Base-by-base conservation (phyloP, 2,888 invertebrate genomes). In the Drosophila birchii region DNA sequence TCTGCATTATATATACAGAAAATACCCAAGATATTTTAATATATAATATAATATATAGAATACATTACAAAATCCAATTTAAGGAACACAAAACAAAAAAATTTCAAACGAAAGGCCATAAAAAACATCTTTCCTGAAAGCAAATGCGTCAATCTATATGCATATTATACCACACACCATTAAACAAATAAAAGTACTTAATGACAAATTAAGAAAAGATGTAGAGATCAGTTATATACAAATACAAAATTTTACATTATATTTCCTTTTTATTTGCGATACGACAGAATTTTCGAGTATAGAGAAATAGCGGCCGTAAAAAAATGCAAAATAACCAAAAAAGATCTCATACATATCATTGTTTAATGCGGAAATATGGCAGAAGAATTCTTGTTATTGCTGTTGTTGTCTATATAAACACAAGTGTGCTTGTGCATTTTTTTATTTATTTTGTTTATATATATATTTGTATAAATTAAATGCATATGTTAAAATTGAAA, bases 351-450 rank as follows among this genome's bases (percentile, higher is more conserved):
- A 34, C 77, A 71, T 78, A 77, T 86, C 75, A 79, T 80, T 80
- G 80, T 70, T 88, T 88, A 75, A 88, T 88, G 86, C 86, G 89
- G 88, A 88, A 86, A 86, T 85, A 86, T 89, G 75, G 78, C 74
- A 68, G 77, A 77, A 76, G 70, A 57, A 79, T 73, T 75, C 68
- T 75, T 74, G 39, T 71, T 74, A 71, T 64, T 74, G 71, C 64
- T 74, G 51, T 26, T 73, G 61, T 49, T 61, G 58, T 26, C 38
- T 43, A 61, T 66, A 63, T 64, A 58, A 36, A 43, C 16, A 58
- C 45, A 43, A 26, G 43, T 38, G 51, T 53, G 47, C 39, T 43
- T 55, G 23, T 67, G 34, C 56, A 51, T 61, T 45, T 39, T 44
- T 34, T 45, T 36, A 55, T 23, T 44, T 45, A 45, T 41, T 41